phyloP scores from a whole-genome alignment of 2,797 vertebrate species.

The Danio tinwini region DNA sequence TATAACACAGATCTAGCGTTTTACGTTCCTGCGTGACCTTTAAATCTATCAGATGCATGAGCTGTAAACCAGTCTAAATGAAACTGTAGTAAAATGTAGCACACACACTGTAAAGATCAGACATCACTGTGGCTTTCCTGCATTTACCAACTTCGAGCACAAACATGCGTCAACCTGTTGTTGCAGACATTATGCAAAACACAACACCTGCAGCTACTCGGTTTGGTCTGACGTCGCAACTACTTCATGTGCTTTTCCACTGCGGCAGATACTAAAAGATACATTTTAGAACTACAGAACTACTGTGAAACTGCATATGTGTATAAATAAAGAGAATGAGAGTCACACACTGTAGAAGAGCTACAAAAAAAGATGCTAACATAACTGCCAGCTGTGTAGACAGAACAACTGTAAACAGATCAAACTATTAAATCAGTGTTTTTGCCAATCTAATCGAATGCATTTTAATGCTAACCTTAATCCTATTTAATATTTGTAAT shows the following conservation, averaged over 20 bases:
- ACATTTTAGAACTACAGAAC: not conserved
- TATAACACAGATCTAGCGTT: not conserved
- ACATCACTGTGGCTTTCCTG: slow-evolving; percentile 22
- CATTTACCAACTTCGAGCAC: not conserved
- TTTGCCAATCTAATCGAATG: too few relatives aligned
- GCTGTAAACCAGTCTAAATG: slow-evolving; percentile 8
- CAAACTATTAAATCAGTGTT: not conserved
- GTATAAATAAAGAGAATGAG: not conserved
- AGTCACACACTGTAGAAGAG: not conserved
- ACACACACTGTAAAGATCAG: slow-evolving; percentile 17
- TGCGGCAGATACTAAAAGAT: not conserved
- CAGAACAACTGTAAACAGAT: not conserved
- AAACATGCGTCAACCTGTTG: slow-evolving; percentile 29
- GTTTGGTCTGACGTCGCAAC: slow-evolving; percentile 3
- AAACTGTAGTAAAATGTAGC: slow-evolving; percentile 6
- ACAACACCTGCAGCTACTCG: slow-evolving; percentile 23
- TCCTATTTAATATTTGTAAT: too few relatives aligned
- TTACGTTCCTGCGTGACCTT: not conserved
- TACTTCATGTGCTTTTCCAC: not conserved
- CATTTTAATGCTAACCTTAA: too few relatives aligned
- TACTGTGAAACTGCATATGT: not conserved
- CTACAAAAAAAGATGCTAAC: not conserved
- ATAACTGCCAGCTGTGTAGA: not conserved
- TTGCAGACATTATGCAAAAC: slow-evolving; percentile 13
- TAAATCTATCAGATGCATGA: not conserved